Base-by-base conservation (phyloP, 1,140 invertebrate species). In the Drosophila micromelanica region DNA sequence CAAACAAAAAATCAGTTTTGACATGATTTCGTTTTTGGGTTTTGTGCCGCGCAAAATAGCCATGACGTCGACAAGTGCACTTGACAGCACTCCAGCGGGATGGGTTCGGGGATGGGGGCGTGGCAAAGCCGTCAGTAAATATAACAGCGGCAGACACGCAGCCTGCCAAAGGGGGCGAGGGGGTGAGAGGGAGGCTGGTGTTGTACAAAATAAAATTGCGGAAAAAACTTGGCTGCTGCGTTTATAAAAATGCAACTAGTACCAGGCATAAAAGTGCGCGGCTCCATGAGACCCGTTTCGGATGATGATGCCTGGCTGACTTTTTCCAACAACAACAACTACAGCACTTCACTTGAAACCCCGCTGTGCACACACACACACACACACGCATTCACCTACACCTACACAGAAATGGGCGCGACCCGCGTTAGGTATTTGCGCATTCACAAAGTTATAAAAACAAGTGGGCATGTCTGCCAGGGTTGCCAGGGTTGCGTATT, bases 231-330 rank as follows among this genome's bases (percentile, higher is more conserved):
- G 65, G 45, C 48, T 40, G 43, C 63, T 73, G 73, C 80, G 76
- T 72, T 79, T 85, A 80, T 86, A 86, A 86, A 86, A 86, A 86
- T 86, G 82, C 82, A 86, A 86, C 82, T 86, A 82, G 82, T 86
- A 82, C 72, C 51, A 64, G 55, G 64, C 79, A 52, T 78, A 78
- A 78, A 78, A 80, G 49, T 63, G 70, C 70, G 62, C 49, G 75
- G 62, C 60, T 48, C 61, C 27, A 46, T 43, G 62, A 35, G 38
- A 65, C 38, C 54, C 59, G 45, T 17, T 17, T 38, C 37, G 27
- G 49, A 49, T 55, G 67, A 49, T 62, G 52, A 54, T 63, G 71
- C 48, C 74, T 65, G 51, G 35, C 54, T 72, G 61, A 67, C 73
- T 72, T 43, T 35, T 23, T 3, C 20, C 48, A 67, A 15, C 49